Evolutionary conservation across 2,797 vertebrate species (phyloP).

Genomic region (Rhincodon typus): DNA sequence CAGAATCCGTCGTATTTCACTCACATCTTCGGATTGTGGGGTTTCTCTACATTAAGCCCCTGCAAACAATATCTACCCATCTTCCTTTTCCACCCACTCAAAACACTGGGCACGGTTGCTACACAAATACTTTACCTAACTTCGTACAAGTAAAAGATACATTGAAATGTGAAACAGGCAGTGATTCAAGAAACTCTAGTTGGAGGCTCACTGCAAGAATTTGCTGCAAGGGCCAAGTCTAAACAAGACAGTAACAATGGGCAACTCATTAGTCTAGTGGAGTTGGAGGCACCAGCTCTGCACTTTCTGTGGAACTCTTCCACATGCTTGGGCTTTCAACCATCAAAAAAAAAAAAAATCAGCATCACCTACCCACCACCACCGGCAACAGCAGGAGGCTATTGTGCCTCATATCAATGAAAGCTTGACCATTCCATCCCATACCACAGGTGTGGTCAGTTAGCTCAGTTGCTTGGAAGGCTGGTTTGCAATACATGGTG

Average conservation of each 20-base stretch:
- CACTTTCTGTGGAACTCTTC: background rate
- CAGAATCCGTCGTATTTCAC: background rate
- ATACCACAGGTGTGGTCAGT: too few species aligned
- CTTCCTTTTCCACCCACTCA: background rate
- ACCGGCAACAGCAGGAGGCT: too few species aligned
- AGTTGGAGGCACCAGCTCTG: background rate
- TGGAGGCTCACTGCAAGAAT: too few species aligned
- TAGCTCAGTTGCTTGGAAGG: too few species aligned
- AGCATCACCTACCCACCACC: background rate
- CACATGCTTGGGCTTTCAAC: background rate
- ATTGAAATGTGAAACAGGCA: background rate
- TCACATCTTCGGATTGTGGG: background rate
- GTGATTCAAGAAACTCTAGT: background rate
- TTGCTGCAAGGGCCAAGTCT: background rate
- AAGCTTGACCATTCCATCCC: background rate
- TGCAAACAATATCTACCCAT: background rate
- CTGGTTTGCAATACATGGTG: too few species aligned
- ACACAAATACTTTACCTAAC: background rate
- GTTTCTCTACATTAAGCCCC: background rate
- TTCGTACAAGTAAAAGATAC: background rate
- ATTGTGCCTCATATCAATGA: background rate
- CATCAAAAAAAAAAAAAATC: too few species aligned
- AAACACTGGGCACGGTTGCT: background rate
- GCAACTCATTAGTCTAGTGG: background rate
- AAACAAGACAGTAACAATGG: background rate